Evolutionary conservation across 1,140 invertebrate species (phyloP).

Genomic region (Sinella curviseta): DNA sequence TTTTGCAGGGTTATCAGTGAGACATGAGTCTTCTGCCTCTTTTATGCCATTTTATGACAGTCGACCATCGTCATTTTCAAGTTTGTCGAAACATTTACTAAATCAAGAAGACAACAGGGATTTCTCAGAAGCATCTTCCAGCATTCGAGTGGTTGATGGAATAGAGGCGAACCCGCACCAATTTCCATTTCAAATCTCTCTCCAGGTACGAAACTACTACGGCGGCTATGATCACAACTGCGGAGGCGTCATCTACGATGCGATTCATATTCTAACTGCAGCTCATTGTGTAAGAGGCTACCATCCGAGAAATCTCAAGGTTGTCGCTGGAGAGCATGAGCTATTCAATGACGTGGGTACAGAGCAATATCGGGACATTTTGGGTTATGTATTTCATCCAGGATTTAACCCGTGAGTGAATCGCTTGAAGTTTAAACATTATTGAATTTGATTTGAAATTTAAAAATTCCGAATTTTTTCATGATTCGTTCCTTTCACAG

Average conservation of each 20-base stretch:
- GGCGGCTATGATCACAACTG: conserved; percentile 9
- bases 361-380: conserved; percentile 15
- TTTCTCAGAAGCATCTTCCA: not conserved
- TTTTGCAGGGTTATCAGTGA: too few species aligned
- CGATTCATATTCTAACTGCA: conserved; percentile 1
- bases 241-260: not conserved
- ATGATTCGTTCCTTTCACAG: not conserved
- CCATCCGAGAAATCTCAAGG: conserved; percentile 24
- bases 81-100: not conserved
- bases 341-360: not conserved
- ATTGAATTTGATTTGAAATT: not conserved
- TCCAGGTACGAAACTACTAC: conserved; percentile 20
- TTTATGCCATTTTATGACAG: too few species aligned
- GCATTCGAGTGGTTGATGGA: conserved; percentile 7
- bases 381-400: not conserved
- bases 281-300: not conserved
- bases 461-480: not conserved
- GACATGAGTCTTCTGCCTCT: too few species aligned
- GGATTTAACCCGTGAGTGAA: not conserved
- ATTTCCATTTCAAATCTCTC: conserved; percentile 27
- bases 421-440: not conserved
- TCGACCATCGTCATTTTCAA: not conserved
- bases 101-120: too few species aligned
- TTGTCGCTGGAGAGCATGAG: conserved; percentile 28
- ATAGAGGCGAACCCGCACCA: conserved; percentile 24